Conservation (phyloP, 1,140 invertebrate species). For the Palaemon carinicauda region DNA sequence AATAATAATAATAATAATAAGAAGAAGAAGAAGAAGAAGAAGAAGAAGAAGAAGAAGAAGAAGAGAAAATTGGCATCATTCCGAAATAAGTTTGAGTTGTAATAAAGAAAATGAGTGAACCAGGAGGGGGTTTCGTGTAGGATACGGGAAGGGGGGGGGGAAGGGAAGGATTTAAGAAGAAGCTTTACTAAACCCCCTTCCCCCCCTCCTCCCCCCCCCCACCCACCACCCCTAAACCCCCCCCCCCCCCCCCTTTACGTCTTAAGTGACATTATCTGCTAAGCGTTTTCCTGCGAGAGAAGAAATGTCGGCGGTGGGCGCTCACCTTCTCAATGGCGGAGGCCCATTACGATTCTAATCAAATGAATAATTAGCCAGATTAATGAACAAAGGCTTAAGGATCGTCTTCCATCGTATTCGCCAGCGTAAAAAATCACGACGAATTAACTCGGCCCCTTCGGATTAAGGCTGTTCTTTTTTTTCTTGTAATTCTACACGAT, state of each 20-base stretch:
- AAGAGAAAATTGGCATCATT: no score
- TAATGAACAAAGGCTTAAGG: slow-evolving; percentile 41
- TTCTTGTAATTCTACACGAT: slow-evolving; percentile 40
- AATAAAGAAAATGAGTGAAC: no score
- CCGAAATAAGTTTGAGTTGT: no score
- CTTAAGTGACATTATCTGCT: neutral
- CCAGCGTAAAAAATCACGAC: slow-evolving; percentile 43
- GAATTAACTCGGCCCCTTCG: slow-evolving; percentile 40
- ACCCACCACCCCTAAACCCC: neutral
- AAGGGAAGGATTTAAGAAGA: no score
- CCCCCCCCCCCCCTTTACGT: neutral
- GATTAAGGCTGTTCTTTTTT: slow-evolving; percentile 33
- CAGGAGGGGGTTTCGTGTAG: no score
- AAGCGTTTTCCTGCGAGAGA: neutral
- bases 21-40: no score
- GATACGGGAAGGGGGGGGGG: no score
- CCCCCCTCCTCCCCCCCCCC: slow-evolving; percentile 10
- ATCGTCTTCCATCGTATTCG: slow-evolving; percentile 16
- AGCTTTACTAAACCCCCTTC: neutral
- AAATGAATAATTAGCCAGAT: slow-evolving; percentile 54
- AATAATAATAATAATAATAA: no score
- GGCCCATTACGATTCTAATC: slow-evolving; percentile 45
- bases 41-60: no score
- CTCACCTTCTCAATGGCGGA: neutral
- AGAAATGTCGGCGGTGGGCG: neutral